A percentile compares a stretch with the other conserved stretches of the same genome.
phyloP scores from a whole-genome alignment of 1,140 invertebrate species.

The Heliconius eleuchia region DNA sequence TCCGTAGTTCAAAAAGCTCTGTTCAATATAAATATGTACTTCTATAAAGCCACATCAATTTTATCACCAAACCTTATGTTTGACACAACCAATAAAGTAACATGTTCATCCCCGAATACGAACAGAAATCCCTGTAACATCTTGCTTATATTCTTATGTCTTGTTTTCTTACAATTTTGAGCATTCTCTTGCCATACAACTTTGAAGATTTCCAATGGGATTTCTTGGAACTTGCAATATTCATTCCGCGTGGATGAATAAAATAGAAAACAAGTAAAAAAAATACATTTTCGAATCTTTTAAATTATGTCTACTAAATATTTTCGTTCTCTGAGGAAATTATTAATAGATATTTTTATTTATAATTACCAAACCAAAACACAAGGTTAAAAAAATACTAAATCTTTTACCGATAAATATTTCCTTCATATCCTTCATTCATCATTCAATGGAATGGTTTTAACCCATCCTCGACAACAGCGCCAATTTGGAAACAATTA shows the following conservation, averaged over 20 bases:
- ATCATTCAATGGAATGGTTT: too few relatives aligned
- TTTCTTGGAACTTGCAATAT: neutral
- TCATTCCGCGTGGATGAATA: neutral
- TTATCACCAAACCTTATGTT: neutral
- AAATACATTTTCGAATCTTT: neutral
- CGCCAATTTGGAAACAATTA: too few relatives aligned
- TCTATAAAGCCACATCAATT: conserved; percentile 1
- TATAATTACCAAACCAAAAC: too few relatives aligned
- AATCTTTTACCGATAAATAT: too few relatives aligned
- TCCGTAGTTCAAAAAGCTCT: neutral
- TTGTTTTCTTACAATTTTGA: neutral
- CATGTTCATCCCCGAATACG: conserved; percentile 1
- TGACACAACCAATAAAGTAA: neutral
- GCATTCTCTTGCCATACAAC: conserved; percentile 3
- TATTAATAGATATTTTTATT: too few relatives aligned
- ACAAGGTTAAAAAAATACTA: too few relatives aligned
- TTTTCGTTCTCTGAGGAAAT: neutral
- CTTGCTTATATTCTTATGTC: neutral
- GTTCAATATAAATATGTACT: neutral
- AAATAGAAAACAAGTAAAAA: neutral
- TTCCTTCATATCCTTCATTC: too few relatives aligned
- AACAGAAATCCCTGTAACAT: conserved; percentile 1
- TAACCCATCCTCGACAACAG: too few relatives aligned
- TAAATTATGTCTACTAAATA: neutral
- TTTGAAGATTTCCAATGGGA: conserved; percentile 4